Evolutionary conservation across 1,140 invertebrate species (phyloP), one percentile per base, ranked within the genome.

Genomic region (Apis cerana): DNA sequence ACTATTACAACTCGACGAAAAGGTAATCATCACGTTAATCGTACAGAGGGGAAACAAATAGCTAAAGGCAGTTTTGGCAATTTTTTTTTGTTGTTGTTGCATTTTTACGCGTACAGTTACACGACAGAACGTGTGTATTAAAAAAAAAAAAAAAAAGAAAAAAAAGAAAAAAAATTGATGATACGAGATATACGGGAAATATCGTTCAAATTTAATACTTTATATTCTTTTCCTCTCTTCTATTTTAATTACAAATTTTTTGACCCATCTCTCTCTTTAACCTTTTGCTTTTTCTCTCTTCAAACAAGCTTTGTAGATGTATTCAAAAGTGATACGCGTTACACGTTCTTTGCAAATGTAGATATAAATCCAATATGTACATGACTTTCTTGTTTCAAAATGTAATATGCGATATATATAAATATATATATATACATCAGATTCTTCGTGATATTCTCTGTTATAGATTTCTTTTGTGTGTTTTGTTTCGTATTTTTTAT

Each of bases 1-100:
- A 2, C 50, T 77, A 43, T 43, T 50, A 50, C 27, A 11, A 52
- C 50, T 56, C 43, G 67, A 61, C 23, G 54, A 23, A 54, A 76
- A n/a, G 17, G 54, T 59, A 59, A 78, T 59, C 52, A 78, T 43
- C 43, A 27, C 33, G n/a, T 58, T 59, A 78, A 69, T 70, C 27
- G 54, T 12, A 48, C 17, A n/a, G 54, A 67, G 33, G 15, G 21
- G n/a, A 72, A 58, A 43, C 52, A 54, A 78, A 58, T n/a, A 54
- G 19, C 48, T 33, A 17, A 1, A 9, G 13, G 21, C 21, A 48
- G 11, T 52, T n/a, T 23, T 23, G 48, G 17, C 33, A 33, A 10
- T 52, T 23, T 1, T 43, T 65, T 21, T 54, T 71, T 43, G 33
- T 43, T 43, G 17, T 2, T 10, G 33, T 12, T 17, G n/a, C 48